Evolutionary conservation across 2,888 invertebrate species (phyloP), one percentile per base, ranked within the genome.

Genomic region (Parochlus steinenii): DNA sequence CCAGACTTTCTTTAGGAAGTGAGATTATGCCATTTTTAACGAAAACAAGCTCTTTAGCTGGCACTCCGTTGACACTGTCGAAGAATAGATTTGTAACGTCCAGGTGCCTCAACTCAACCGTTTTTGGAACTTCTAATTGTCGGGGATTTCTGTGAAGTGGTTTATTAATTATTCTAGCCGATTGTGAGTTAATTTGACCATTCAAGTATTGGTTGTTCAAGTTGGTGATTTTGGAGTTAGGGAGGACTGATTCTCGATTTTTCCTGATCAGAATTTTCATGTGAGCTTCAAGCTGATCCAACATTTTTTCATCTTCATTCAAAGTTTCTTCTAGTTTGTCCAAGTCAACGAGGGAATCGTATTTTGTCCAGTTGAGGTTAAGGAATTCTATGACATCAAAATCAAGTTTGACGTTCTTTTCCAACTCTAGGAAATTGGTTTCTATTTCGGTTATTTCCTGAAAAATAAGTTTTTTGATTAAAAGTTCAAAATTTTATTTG

Each of bases 51-150:
- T 46, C 43, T 6, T 50, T 23, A 6, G 42, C 27, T 22, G 47
- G 39, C 11, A 45, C 33, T 15, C 41, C 47, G 41, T 61, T 61
- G 2, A 58, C 34, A n/a, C 41, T 41, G 3, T 54, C 45, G 6
- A 59, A 41, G 12, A 44, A 10, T 3, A 61, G 39, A 18, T 56
- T 46, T 3, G 51, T 48, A 2, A 47, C 48, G 8, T 7, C 47
- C 44, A 11, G 54, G 31, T 1, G 44, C 33, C 6, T 52, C 50
- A 15, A 36, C 12, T 17, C 30, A 18, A n/a, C 24, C 24, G 5
- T 24, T 20, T 36, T 36, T 23, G n/a, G n/a, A n/a, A n/a, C n/a
- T 15, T 30, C 16, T 7, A 10, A n/a, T 17, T n/a, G 29, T 11
- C 36, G 11, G 3, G 18, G 7, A 23, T 22, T 17, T 4, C 31